phyloP scores from a whole-genome alignment of 2,113 vertebrate genomes.

The Trochalopteron elliotii region DNA sequence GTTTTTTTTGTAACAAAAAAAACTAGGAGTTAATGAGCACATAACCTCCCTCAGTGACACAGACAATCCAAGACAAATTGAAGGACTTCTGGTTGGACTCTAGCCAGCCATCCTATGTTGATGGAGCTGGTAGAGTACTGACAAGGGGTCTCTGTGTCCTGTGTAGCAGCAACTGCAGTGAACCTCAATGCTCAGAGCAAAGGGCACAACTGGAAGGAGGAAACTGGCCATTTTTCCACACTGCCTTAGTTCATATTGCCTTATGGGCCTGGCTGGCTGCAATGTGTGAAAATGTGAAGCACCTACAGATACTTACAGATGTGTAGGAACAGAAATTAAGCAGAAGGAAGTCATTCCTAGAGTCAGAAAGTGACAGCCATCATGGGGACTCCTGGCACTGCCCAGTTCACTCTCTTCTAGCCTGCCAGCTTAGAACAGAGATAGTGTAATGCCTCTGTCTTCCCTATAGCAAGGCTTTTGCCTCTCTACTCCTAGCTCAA shows the following conservation, averaged over 20 bases:
- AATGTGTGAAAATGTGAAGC: not conserved
- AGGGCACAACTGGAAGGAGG: not conserved
- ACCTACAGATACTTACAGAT: not conserved
- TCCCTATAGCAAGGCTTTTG: not conserved
- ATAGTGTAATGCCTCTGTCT: not conserved
- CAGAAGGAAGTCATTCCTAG: not conserved
- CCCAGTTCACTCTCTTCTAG: not conserved
- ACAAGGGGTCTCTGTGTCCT: not conserved
- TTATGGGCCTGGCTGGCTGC: not conserved
- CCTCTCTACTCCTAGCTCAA: not conserved
- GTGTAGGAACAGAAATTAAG: not conserved
- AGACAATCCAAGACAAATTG: not conserved
- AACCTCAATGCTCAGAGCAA: not conserved
- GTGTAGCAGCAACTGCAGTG: not conserved
- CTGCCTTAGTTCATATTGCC: not conserved
- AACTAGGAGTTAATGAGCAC: not conserved
- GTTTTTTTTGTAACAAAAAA: not conserved
- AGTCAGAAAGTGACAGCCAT: not conserved
- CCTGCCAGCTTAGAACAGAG: not conserved
- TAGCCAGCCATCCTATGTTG: not conserved
- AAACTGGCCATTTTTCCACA: not conserved
- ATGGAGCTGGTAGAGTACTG: not conserved
- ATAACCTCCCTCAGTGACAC: not conserved
- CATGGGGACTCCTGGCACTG: not conserved
- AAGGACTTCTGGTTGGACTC: not conserved